Evolutionary conservation across 2,113 vertebrate species (phyloP), one percentile per base, ranked within the genome.

Genomic region (Psilopogon haemacephalus): DNA sequence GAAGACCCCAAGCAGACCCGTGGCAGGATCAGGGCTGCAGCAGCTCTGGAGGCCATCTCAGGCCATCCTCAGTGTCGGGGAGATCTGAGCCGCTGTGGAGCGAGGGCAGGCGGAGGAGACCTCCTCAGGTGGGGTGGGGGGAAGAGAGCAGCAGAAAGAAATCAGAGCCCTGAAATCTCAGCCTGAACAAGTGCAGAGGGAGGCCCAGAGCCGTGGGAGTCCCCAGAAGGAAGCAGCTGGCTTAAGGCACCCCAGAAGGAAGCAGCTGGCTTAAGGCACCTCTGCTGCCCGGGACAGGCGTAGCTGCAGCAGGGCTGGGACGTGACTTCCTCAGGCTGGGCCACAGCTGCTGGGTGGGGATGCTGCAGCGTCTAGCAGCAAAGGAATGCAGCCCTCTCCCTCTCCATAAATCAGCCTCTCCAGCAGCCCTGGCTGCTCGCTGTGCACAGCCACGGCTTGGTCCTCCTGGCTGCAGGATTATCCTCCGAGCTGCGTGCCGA

Each of bases 321-420:
- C 6, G 1, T 1, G 77, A 58, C 37, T 82, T 73, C 48, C 65
- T 52, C 72, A 26, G 73, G 63, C 84, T 72, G 84, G 59, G 92
- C 70, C 28, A 11, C 89, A 94, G 93, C 93, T 94, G 94, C 9
- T 87, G 89, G 89, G 93, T 92, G 95, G 93, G 84, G 86, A 95
- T 79, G 85, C 88, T 2, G 37, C 90, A 85, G 92, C 3, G 46
- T 88, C 71, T 59, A 42, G 88, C 10, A 0, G 75, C 0, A 8
- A 89, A 95, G 90, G 93, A 95, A 91, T 89, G 92, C 90, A 83
- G 56, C 40, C 76, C 33, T 93, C 50, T 42, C 33, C 91, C 50
- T 42, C 81, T 40, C 82, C 82, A 76, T 55, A 83, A 79, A 88
- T 87, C 91, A 73, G 78, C 71, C 87, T 89, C 56, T 83, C 62